Evolutionary conservation across 2,797 vertebrate genomes (phyloP).

Genomic region (Sebastes taczanowskii): DNA sequence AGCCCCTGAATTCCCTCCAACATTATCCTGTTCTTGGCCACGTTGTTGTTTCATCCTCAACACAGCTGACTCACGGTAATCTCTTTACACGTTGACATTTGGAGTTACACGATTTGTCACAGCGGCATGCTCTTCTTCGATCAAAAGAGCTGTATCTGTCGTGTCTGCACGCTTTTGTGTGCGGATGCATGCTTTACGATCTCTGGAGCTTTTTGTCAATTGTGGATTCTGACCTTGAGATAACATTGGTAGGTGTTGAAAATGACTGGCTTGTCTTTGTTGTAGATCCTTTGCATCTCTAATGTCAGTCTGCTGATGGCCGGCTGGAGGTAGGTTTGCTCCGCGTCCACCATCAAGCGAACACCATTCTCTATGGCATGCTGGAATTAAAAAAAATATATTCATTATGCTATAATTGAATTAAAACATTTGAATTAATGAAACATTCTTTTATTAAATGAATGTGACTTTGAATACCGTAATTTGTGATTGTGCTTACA

Average conservation of each 20-base stretch:
- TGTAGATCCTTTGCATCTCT: conserved; percentile 90
- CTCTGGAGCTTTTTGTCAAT: neutral
- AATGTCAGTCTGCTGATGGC: conserved; percentile 90
- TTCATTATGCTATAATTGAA: neutral
- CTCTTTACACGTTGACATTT: conserved; percentile 6
- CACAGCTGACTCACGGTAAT: conserved; percentile 6
- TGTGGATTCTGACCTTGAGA: conserved; percentile 83
- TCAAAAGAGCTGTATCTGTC: neutral
- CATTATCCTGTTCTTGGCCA: neutral
- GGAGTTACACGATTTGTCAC: neutral
- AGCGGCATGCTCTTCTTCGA: neutral
- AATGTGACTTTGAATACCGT: neutral
- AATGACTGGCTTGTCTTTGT: conserved; percentile 84
- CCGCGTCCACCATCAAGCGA: conserved; percentile 93
- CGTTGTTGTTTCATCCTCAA: neutral
- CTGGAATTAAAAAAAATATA: conserved; percentile 61
- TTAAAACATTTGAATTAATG: neutral
- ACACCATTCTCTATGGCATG: conserved; percentile 84
- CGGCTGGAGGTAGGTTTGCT: conserved; percentile 94
- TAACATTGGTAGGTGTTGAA: conserved; percentile 97
- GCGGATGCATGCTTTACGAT: neutral
- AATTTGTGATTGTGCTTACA: neutral
- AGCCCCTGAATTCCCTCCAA: neutral
- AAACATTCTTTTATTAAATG: neutral
- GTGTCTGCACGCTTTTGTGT: neutral